Conservation (phyloP, 2,888 invertebrate species). For the Colletes collaris region DNA sequence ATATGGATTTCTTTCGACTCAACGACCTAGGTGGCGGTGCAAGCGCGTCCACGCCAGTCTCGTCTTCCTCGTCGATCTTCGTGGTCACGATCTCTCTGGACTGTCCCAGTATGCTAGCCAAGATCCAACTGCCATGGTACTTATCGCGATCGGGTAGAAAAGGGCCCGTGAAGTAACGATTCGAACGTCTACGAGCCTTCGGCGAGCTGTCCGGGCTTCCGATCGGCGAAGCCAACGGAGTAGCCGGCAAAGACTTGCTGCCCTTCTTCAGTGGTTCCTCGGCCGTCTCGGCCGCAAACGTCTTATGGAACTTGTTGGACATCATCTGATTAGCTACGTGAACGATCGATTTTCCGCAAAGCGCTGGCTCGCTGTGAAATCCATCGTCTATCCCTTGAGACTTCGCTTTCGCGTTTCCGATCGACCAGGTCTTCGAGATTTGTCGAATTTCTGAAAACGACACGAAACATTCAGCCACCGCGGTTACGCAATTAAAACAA, state of each 20-base stretch:
- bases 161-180: slow-evolving; percentile 86
- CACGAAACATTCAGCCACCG: too few relatives aligned
- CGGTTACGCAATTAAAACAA: too few relatives aligned
- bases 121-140: slow-evolving; percentile 86
- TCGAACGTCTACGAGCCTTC: slow-evolving; percentile 84
- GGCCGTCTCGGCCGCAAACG: slow-evolving; percentile 52
- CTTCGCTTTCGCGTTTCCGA: slow-evolving; percentile 73
- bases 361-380: slow-evolving; percentile 85
- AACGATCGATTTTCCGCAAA: slow-evolving; percentile 87
- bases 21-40: slow-evolving; percentile 72
- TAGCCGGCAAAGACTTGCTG: slow-evolving; percentile 89
- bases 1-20: slow-evolving; percentile 82
- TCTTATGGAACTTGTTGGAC: slow-evolving; percentile 74
- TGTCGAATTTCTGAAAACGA: slow-evolving; percentile 34
- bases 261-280: slow-evolving; percentile 78
- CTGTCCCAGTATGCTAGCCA: slow-evolving; percentile 87
- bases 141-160: slow-evolving; percentile 81
- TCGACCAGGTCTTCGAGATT: slow-evolving; percentile 45
- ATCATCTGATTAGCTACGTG: slow-evolving; percentile 83
- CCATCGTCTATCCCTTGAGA: slow-evolving; percentile 89
- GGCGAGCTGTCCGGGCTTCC: slow-evolving; percentile 86
- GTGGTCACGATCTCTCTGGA: slow-evolving; percentile 86
- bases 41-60: slow-evolving; percentile 52
- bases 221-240: slow-evolving; percentile 87
- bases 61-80: slow-evolving; percentile 86